phyloP scores from a whole-genome alignment of 2,888 invertebrate genomes.

The Cryptosula pallasiana region DNA sequence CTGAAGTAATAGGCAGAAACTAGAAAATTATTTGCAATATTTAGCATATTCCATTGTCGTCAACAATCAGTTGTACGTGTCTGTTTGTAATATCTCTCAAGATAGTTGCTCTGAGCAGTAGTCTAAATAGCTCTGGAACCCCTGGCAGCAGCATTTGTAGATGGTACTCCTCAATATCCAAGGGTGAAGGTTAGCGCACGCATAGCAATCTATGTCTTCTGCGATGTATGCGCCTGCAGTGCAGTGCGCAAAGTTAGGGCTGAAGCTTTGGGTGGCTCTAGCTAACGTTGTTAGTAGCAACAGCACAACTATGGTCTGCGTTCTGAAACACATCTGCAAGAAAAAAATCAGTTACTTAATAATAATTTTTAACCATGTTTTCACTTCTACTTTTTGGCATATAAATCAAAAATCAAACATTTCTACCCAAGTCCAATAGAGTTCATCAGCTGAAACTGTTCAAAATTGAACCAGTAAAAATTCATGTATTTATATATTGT shows the following conservation, averaged over 20 bases:
- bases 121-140: background rate
- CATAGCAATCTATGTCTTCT: background rate
- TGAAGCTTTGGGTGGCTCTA: background rate
- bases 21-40: too few species aligned
- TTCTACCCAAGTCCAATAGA: too few species aligned
- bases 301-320: background rate
- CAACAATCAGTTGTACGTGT: too few species aligned
- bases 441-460: too few species aligned
- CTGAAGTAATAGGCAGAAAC: too few species aligned
- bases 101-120: background rate
- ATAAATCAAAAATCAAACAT: too few species aligned
- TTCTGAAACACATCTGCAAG: background rate
- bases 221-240: background rate
- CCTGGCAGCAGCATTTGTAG: background rate
- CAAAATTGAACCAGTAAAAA: too few species aligned
- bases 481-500: too few species aligned
- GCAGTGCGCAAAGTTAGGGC: background rate
- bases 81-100: background rate
- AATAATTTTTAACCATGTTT: too few species aligned
- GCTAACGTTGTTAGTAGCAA: background rate
- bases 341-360: background rate
- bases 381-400: too few species aligned
- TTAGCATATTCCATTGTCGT: too few species aligned
- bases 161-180: background rate
- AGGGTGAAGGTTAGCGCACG: background rate